Percentiles rank a stretch among this genome's conserved stretches.
These are phyloP conservation scores for Hozukius guyotensis DNA, from an alignment of 2,797 vertebrate genomes.

Conservation along the genomic window DNA sequence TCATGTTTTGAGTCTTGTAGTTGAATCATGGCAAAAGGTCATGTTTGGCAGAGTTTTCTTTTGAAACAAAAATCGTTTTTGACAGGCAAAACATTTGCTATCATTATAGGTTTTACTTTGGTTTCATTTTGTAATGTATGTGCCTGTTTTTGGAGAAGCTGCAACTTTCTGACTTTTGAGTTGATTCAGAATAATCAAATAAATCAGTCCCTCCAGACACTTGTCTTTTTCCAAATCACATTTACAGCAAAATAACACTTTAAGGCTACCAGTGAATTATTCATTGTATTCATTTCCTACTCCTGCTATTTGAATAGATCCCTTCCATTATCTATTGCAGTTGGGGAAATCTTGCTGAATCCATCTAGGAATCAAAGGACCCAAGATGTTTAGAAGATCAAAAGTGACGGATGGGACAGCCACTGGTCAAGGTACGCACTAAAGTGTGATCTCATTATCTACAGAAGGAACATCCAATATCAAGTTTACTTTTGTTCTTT, in stretches of 20 bases:
- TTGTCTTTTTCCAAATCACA: background rate
- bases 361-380: conserved; percentile 22
- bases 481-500: conserved; percentile 1
- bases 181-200: background rate
- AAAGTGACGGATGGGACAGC: conserved; percentile 61
- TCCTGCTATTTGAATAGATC: background rate
- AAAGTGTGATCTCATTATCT: background rate
- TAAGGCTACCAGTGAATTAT: background rate
- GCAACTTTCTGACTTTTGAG: background rate
- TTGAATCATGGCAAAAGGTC: background rate
- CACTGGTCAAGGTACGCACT: conserved; percentile 67
- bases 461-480: background rate
- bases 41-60: background rate
- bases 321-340: conserved; percentile 39
- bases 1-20: background rate
- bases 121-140: background rate
- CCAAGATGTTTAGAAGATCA: conserved; percentile 66
- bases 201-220: background rate
- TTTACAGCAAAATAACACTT: background rate
- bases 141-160: background rate
- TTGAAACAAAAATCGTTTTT: background rate
- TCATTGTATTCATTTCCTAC: background rate
- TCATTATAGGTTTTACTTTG: background rate
- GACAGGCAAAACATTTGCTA: background rate
- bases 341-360: conserved; percentile 25